Percentiles rank a stretch among this genome's conserved stretches.
phyloP scores from a whole-genome alignment of 2,797 vertebrate species.

The Kryptolebias ocellatus region DNA sequence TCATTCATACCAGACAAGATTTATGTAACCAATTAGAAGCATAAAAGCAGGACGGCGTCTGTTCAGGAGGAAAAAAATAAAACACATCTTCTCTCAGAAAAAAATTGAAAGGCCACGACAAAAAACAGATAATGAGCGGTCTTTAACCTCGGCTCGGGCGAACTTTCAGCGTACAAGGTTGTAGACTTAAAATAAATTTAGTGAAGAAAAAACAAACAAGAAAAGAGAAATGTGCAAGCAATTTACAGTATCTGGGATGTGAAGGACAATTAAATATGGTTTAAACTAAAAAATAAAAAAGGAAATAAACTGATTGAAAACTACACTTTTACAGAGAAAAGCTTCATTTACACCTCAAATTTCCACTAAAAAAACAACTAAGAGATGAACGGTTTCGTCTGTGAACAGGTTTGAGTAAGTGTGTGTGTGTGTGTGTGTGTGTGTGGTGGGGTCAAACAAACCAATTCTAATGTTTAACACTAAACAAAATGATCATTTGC shows the following conservation, averaged over 20 bases:
- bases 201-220: constrained; percentile 51
- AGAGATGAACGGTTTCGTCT: constrained; percentile 29
- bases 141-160: constrained; percentile 90
- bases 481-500: constrained; percentile 63
- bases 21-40: constrained; percentile 99
- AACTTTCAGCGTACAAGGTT: constrained; percentile 57
- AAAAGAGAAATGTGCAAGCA: too few species aligned
- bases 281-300: too few species aligned
- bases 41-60: constrained; percentile 86
- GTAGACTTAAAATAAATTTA: constrained; percentile 16
- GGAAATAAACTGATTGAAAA: too few species aligned
- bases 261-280: too few species aligned
- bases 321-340: constrained; percentile 73
- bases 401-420: constrained; percentile 21
- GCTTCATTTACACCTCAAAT: constrained; percentile 14
- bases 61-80: constrained; percentile 88
- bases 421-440: constrained; percentile 16
- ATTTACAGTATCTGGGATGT: too few species aligned
- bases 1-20: constrained; percentile 99
- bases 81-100: constrained; percentile 95
- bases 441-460: constrained; percentile 47
- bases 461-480: constrained; percentile 68
- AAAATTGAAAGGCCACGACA: constrained; percentile 83
- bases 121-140: constrained; percentile 93
- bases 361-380: constrained; percentile 21